Base-by-base conservation (phyloP, 2,888 invertebrate genomes). In the Dimorphilus gyrociliatus region DNA sequence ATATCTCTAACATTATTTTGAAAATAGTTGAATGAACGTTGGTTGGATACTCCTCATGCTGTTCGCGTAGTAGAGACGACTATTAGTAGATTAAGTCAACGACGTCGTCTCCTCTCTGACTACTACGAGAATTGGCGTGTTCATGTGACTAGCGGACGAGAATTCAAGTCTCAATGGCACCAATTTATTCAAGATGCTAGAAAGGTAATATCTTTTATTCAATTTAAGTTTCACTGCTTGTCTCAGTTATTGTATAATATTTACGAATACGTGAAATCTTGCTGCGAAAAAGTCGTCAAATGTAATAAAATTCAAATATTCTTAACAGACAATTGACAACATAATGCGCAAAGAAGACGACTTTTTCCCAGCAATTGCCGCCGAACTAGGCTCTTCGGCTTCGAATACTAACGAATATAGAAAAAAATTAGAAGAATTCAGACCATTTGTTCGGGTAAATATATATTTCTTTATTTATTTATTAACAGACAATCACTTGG, bases 81-180 rank as follows among this genome's bases (percentile, higher is more conserved):
- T 25, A 30, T 58, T 28, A 39, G 41, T 27, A 51, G 55, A 37
- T 48, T 52, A 32, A 38, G 44, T 27, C 52, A 55, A 39, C 48
- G 58, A n/a, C 56, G 56, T 44, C 45, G 48, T 27, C 40, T 48
- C 18, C 41, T 78, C 41, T 72, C 72, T 39, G 72, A 73, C 41
- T 72, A 72, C 53, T 75, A 76, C 71, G 73, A 77, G 54, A 71
- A 70, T 52, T 76, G 75, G 72, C 72, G 74, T 50, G 72, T 71
- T 36, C 72, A 69, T 39, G 68, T 76, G 38, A 68, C 69, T 31
- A 63, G 53, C 45, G 64, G 55, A 52, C 67, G 59, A 51, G 65
- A 59, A 52, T 65, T 67, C 41, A 55, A 61, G 38, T 48, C 59
- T 14, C 63, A 65, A 38, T 70, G 69, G 69, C 60, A 65, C 35